A percentile compares a stretch with the other conserved stretches of the same genome.
Conservation (phyloP, 2,888 invertebrate species). For the Liodrosophila aerea region DNA sequence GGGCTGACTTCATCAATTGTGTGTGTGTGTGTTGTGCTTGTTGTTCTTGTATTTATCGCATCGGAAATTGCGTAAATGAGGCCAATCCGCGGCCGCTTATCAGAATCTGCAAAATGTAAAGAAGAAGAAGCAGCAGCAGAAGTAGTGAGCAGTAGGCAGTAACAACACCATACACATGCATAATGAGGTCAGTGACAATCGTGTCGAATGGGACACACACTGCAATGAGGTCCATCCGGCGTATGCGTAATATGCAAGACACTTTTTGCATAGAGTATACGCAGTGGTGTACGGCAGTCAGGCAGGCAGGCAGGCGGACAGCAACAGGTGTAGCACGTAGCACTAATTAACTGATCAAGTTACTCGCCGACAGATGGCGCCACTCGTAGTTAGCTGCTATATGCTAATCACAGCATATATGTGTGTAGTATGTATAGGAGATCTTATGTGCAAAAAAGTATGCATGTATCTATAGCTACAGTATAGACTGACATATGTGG, state of each 20-base stretch:
- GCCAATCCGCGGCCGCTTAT: constrained; percentile 44
- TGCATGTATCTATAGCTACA: constrained; percentile 3
- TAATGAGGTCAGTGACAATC: constrained; percentile 35
- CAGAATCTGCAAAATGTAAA: constrained; percentile 26
- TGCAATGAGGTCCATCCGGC: constrained; percentile 17
- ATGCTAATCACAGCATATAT: constrained; percentile 42
- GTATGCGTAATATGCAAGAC: constrained; percentile 35
- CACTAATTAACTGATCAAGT: constrained; percentile 11
- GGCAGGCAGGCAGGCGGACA: too few relatives aligned
- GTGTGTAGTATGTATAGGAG: constrained; percentile 5
- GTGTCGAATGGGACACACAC: constrained; percentile 1
- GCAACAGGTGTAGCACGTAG: neutral
- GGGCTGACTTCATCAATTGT: constrained; percentile 11
- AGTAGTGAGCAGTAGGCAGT: too few relatives aligned
- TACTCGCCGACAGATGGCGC: constrained; percentile 29
- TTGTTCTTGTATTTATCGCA: constrained; percentile 57
- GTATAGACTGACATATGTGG: constrained; percentile 43
- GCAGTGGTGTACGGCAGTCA: constrained; percentile 19
- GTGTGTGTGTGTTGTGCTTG: neutral
- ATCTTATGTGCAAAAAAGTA: constrained; percentile 11
- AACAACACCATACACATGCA: constrained; percentile 9
- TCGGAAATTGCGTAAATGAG: constrained; percentile 77
- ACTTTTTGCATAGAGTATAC: constrained; percentile 29
- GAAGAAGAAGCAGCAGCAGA: too few relatives aligned
- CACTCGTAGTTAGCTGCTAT: constrained; percentile 32